Evolutionary conservation across 2,797 vertebrate species (phyloP).

Genomic region (Falco columbarius): DNA sequence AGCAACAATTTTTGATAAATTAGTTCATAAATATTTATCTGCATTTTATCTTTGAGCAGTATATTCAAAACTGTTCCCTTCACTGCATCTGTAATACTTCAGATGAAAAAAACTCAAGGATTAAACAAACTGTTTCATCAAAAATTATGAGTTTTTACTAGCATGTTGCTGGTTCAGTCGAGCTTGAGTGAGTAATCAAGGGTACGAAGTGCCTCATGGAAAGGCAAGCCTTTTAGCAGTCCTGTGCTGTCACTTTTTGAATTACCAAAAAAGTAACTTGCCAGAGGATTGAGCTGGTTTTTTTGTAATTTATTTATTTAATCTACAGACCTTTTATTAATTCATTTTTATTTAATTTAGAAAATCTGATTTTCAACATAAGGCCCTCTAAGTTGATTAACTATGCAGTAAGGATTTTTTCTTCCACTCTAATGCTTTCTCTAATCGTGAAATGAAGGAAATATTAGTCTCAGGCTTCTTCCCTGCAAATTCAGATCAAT

Average conservation of each 20-base stretch:
- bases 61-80: background rate
- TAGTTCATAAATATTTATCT: background rate
- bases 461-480: background rate
- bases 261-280: background rate
- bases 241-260: background rate
- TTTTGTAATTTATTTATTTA: background rate
- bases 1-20: background rate
- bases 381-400: background rate
- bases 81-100: background rate
- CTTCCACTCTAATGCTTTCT: background rate
- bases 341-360: background rate
- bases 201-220: background rate
- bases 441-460: background rate
- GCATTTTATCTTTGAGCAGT: background rate
- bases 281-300: background rate
- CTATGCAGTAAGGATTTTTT: background rate
- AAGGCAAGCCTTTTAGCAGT: conserved; percentile 14
- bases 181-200: background rate
- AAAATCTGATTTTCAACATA: background rate
- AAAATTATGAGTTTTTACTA: background rate
- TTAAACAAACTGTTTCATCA: background rate
- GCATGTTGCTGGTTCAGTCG: background rate
- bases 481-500: background rate
- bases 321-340: background rate
- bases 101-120: background rate